Evolutionary conservation across 2,797 vertebrate species (phyloP).

Genomic region (Gymnothorax reevesii): DNA sequence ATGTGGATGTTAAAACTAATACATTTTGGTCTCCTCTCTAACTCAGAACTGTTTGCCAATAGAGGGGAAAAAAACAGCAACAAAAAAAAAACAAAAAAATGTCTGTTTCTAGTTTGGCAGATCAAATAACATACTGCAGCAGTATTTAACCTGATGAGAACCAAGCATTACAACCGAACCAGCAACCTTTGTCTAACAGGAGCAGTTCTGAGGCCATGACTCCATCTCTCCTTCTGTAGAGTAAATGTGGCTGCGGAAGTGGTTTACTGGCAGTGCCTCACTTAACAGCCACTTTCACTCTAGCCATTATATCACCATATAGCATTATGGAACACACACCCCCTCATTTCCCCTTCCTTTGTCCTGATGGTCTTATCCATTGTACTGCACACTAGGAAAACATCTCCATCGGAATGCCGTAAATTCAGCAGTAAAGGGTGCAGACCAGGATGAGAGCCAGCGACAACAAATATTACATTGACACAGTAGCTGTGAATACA

Average conservation of each 20-base stretch:
- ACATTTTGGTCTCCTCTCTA: too few relatives aligned
- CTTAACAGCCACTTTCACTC: slow-evolving; percentile 33
- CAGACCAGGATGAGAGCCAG: slow-evolving; percentile 46
- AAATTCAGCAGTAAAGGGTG: slow-evolving; percentile 63
- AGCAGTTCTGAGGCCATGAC: background rate
- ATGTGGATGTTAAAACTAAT: too few relatives aligned
- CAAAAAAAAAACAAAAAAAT: too few relatives aligned
- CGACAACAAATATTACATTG: slow-evolving; percentile 21
- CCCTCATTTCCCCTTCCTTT: slow-evolving; percentile 57
- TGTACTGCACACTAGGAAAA: slow-evolving; percentile 65
- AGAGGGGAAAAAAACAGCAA: too few relatives aligned
- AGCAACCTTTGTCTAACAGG: background rate
- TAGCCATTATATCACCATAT: slow-evolving; percentile 39
- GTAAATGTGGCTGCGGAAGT: slow-evolving; percentile 35
- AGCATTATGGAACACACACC: slow-evolving; percentile 54
- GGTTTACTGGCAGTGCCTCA: slow-evolving; percentile 54
- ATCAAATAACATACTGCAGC: slow-evolving; percentile 38
- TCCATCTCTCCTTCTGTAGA: slow-evolving; percentile 23
- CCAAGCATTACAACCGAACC: background rate
- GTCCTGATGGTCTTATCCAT: slow-evolving; percentile 49
- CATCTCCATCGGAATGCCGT: slow-evolving; percentile 46
- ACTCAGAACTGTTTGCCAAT: too few relatives aligned
- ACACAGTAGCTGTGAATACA: slow-evolving; percentile 18
- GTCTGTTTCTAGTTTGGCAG: background rate
- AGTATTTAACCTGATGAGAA: background rate